A percentile compares a stretch with the other conserved stretches of the same genome.
Conservation (phyloP, 2,888 invertebrate species). For the Melipona bicolor region DNA sequence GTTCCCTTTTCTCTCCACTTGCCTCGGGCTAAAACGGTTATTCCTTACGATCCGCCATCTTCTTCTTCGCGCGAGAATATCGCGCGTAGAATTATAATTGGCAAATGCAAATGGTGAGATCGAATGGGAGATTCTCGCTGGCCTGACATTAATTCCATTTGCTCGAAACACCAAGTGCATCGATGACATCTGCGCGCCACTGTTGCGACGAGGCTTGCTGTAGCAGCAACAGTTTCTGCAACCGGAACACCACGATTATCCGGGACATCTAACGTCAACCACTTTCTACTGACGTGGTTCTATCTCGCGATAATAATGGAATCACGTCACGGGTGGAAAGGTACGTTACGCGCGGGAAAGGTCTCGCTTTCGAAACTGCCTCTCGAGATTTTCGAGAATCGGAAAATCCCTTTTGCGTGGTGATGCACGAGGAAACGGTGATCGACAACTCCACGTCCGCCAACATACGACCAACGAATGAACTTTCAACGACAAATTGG, state of each 20-base stretch:
- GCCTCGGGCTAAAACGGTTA: constrained; percentile 8
- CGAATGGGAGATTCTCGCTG: constrained; percentile 52
- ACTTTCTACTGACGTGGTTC: constrained; percentile 65
- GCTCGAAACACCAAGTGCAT: constrained; percentile 69
- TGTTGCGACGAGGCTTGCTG: constrained; percentile 60
- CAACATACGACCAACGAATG: no score
- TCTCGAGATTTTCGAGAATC: background rate
- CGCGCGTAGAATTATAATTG: constrained; percentile 58
- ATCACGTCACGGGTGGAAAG: constrained; percentile 13
- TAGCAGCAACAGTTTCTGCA: constrained; percentile 70
- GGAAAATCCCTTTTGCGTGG: background rate
- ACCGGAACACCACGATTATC: constrained; percentile 71
- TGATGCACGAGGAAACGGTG: no score
- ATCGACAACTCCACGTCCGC: no score
- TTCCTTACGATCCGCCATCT: constrained; percentile 17
- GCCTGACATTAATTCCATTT: constrained; percentile 69
- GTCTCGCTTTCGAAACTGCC: constrained; percentile 20
- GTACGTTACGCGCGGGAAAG: constrained; percentile 9
- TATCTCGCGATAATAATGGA: constrained; percentile 42
- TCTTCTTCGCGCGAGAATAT: constrained; percentile 1
- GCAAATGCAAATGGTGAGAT: constrained; percentile 64
- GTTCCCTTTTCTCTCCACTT: background rate
- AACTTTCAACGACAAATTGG: no score
- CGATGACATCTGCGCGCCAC: constrained; percentile 68
- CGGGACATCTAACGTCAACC: constrained; percentile 69